Conservation (phyloP, 35 echinoderm and acorn worm genomes). For the Antedon bifida region DNA sequence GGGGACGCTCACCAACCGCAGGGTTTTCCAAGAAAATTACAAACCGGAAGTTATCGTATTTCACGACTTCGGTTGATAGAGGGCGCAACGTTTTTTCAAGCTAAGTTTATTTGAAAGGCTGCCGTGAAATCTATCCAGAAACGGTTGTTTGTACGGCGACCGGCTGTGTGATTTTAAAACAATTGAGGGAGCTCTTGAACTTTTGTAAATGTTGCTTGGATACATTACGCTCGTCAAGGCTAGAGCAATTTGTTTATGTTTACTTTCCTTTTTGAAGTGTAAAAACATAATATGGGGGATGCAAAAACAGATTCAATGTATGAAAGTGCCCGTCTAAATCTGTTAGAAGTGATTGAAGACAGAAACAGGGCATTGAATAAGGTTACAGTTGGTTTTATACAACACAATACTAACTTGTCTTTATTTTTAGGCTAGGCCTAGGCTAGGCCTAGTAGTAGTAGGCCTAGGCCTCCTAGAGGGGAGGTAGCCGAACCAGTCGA, state of each 20-base stretch:
- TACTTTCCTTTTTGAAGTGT: background rate
- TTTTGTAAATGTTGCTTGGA: background rate
- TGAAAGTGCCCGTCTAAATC: slow-evolving; percentile 71
- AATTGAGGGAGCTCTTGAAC: too few relatives aligned
- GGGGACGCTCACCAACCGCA: background rate
- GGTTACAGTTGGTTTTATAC: slow-evolving; percentile 22
- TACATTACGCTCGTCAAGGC: background rate
- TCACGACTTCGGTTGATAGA: too few relatives aligned
- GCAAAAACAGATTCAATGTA: slow-evolving; percentile 67
- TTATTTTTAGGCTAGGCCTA: background rate
- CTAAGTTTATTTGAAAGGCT: too few relatives aligned
- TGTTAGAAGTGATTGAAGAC: slow-evolving; percentile 96
- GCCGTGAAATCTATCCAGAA: too few relatives aligned
- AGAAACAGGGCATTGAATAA: slow-evolving; percentile 92
- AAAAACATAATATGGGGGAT: slow-evolving; percentile 32
- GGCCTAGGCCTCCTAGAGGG: background rate
- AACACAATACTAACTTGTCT: background rate
- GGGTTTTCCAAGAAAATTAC: background rate
- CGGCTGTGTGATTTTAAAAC: too few relatives aligned
- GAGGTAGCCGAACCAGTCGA: too few relatives aligned
- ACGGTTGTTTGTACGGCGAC: too few relatives aligned
- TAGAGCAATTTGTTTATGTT: background rate
- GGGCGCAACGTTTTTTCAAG: too few relatives aligned
- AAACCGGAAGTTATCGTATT: background rate
- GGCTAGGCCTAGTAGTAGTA: background rate